A percentile compares a stretch with the other conserved stretches of the same genome.
Conservation (phyloP, 2,888 invertebrate genomes). For the Galerucella calmariensis region DNA sequence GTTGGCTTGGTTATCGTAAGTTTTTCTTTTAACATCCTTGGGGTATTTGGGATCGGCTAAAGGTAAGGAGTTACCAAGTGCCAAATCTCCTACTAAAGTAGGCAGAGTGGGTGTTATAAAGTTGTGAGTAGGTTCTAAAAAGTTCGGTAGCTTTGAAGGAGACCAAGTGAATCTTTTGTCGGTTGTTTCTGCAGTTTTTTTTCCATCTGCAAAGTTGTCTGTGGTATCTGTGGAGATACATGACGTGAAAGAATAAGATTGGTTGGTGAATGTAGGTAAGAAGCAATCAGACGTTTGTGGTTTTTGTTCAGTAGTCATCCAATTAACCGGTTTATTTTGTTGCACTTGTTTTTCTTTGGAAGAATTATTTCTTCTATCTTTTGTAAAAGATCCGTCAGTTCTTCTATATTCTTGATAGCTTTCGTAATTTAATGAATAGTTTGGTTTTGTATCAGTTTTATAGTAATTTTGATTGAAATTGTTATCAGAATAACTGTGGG, state of each 20-base stretch:
- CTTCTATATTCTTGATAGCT: constrained; percentile 54
- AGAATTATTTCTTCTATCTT: constrained; percentile 36
- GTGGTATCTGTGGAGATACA: constrained; percentile 50
- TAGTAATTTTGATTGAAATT: constrained; percentile 55
- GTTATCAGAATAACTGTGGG: constrained; percentile 54
- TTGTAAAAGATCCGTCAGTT: constrained; percentile 42
- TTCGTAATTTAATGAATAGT: constrained; percentile 57
- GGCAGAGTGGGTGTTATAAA: constrained; percentile 69
- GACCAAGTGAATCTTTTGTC: constrained; percentile 71
- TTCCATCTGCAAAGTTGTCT: constrained; percentile 45
- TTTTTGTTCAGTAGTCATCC: constrained; percentile 71
- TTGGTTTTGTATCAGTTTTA: constrained; percentile 50
- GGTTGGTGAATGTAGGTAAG: constrained; percentile 64
- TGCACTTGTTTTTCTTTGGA: constrained; percentile 38
- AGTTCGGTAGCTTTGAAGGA: constrained; percentile 66
- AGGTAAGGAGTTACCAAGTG: constrained; percentile 61
- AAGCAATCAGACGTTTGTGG: constrained; percentile 63
- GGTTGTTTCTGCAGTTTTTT: constrained; percentile 52
- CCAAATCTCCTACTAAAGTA: constrained; percentile 72
- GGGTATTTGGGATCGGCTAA: constrained; percentile 57
- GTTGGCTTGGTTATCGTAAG: constrained; percentile 62
- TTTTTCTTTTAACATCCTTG: constrained; percentile 44
- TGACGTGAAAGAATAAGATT: constrained; percentile 54
- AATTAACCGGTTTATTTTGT: constrained; percentile 68
- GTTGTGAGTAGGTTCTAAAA: constrained; percentile 62